Percentiles rank a stretch among this genome's conserved stretches.
Conservation (phyloP, 2,888 invertebrate species). For the Rotaria socialis region DNA sequence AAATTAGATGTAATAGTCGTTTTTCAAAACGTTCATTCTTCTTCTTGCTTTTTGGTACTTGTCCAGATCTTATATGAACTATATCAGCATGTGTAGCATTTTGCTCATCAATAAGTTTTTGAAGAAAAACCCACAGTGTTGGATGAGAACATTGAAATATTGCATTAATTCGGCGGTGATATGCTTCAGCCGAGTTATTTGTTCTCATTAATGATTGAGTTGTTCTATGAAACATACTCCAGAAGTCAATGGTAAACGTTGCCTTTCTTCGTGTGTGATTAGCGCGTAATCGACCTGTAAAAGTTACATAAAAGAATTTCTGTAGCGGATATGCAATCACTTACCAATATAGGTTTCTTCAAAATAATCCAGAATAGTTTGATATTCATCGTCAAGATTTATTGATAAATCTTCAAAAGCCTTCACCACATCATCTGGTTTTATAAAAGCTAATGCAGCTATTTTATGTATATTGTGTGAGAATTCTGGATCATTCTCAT, state of each 20-base stretch:
- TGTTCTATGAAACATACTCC: background rate
- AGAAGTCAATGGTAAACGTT: background rate
- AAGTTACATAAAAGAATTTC: background rate
- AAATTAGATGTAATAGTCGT: background rate
- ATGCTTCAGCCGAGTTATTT: background rate
- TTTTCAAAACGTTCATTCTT: background rate
- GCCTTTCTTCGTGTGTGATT: background rate
- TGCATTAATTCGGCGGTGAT: background rate
- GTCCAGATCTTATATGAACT: background rate
- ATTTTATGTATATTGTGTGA: background rate
- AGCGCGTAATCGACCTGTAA: too few species aligned
- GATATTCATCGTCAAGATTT: background rate
- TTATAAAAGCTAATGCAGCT: background rate
- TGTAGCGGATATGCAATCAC: background rate
- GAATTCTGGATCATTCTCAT: background rate
- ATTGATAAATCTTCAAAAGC: background rate
- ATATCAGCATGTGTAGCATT: background rate
- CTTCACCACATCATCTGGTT: background rate
- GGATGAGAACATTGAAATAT: background rate
- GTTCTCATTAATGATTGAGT: background rate
- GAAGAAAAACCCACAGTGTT: background rate
- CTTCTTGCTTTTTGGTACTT: background rate
- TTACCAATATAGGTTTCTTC: constrained; percentile 1
- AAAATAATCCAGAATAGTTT: background rate
- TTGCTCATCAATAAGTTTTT: too few species aligned